Conservation (phyloP, 2,113 vertebrate species). For the Nicator chloris region DNA sequence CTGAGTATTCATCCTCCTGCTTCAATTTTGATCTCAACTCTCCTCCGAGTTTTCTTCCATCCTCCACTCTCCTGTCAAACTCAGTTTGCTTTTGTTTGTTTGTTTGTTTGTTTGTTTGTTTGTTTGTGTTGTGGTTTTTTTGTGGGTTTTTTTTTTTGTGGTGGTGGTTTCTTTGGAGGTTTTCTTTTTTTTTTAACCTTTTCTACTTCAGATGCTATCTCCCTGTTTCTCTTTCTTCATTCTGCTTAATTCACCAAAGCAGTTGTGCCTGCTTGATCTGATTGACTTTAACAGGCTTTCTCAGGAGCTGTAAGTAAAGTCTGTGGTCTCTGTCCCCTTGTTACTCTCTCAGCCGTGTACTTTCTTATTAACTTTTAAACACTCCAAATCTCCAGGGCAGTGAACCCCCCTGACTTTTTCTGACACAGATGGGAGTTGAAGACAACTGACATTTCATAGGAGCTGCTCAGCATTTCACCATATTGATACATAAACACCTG, state of each 20-base stretch:
- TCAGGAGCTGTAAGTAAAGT: constrained; percentile 17
- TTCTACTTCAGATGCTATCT: not conserved
- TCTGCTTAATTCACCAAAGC: constrained; percentile 25
- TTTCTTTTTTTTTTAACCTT: not conserved
- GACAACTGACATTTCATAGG: not conserved
- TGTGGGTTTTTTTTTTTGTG: too few relatives aligned
- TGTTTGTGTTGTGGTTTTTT: too few relatives aligned
- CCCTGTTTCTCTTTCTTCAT: not conserved
- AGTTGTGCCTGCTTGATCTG: constrained; percentile 15
- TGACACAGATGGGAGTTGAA: not conserved
- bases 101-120: too few relatives aligned
- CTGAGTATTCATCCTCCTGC: not conserved
- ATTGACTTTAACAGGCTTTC: constrained; percentile 38
- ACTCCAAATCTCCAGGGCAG: not conserved
- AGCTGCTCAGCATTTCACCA: not conserved
- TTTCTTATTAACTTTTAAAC: constrained; percentile 49
- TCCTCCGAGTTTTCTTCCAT: not conserved
- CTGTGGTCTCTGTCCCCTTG: not conserved
- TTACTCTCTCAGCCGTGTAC: not conserved
- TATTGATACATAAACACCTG: not conserved
- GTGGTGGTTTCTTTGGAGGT: too few relatives aligned
- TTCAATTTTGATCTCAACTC: not conserved
- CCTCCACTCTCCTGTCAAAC: not conserved
- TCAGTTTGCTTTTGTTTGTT: accelerated
- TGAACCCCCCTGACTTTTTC: not conserved